These are phyloP conservation scores for Alviniconcha strummeri DNA, from an alignment of 2,888 invertebrate genomes.

Conservation along the genomic window DNA sequence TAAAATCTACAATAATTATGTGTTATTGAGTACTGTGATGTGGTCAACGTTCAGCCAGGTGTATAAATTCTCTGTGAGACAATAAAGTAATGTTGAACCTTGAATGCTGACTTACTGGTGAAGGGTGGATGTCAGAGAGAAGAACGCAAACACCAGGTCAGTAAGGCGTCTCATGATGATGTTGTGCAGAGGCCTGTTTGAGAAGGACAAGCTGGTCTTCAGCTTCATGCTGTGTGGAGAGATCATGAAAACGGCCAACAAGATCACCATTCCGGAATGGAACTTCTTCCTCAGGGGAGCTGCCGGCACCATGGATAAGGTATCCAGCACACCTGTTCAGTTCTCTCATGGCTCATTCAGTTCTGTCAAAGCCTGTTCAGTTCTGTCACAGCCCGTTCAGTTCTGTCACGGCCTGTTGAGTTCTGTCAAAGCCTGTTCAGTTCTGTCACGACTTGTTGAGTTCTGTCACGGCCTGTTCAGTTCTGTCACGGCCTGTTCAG, in stretches of 20 bases:
- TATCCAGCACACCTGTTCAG: conserved; percentile 15
- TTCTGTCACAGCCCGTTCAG: neutral
- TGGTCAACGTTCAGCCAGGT: too few species aligned
- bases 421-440: too few species aligned
- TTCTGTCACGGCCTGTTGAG: too few species aligned
- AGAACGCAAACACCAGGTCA: too few species aligned
- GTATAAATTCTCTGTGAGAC: too few species aligned
- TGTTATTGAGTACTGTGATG: too few species aligned
- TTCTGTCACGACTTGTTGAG: neutral
- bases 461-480: neutral
- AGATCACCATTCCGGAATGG: conserved; percentile 81
- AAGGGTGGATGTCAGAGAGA: too few species aligned
- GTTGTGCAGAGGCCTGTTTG: conserved; percentile 58
- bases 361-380: neutral
- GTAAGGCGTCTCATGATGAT: neutral
- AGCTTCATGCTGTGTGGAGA: conserved; percentile 85
- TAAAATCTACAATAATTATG: too few species aligned
- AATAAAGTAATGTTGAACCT: too few species aligned
- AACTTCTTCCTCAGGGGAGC: conserved; percentile 86
- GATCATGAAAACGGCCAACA: conserved; percentile 81
- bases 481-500: too few species aligned
- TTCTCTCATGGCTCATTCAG: too few species aligned
- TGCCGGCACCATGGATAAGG: conserved; percentile 62
- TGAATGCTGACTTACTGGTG: too few species aligned
- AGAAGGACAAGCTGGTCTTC: conserved; percentile 74